Conservation (phyloP, 2,888 invertebrate genomes). For the Prosopocoilus inquinatus region DNA sequence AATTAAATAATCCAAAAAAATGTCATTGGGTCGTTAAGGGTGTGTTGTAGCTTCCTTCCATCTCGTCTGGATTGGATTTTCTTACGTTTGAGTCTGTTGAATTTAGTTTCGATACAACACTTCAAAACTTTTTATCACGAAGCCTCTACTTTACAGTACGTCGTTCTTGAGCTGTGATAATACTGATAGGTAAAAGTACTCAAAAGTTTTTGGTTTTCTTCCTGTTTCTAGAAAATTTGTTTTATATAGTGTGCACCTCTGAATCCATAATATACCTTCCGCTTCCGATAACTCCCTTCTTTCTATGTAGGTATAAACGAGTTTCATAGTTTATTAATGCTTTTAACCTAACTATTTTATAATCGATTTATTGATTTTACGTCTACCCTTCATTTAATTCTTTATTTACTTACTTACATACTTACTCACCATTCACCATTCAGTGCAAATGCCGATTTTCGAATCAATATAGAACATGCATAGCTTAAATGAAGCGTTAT, state of each 20-base stretch:
- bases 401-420: constrained; percentile 8
- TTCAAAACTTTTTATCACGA: constrained; percentile 31
- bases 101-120: constrained; percentile 28
- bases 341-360: no score
- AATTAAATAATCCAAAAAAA: neutral
- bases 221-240: constrained; percentile 25
- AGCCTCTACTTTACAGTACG: constrained; percentile 24
- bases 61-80: constrained; percentile 3
- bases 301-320: no score
- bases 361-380: no score
- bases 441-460: neutral
- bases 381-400: constrained; percentile 4
- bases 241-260: constrained; percentile 23
- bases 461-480: constrained; percentile 3
- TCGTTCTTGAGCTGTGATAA: constrained; percentile 28
- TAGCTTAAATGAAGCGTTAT: neutral
- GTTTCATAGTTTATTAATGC: no score
- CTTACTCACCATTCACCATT: no score
- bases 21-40: neutral
- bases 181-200: constrained; percentile 28
- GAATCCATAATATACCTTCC: constrained; percentile 27
- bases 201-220: constrained; percentile 26
- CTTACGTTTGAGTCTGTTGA: constrained; percentile 16
- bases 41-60: neutral
- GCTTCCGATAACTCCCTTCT: neutral